These are phyloP conservation scores for Achatina immaculata DNA, from an alignment of 1,140 invertebrate genomes.

Conservation along the genomic window DNA sequence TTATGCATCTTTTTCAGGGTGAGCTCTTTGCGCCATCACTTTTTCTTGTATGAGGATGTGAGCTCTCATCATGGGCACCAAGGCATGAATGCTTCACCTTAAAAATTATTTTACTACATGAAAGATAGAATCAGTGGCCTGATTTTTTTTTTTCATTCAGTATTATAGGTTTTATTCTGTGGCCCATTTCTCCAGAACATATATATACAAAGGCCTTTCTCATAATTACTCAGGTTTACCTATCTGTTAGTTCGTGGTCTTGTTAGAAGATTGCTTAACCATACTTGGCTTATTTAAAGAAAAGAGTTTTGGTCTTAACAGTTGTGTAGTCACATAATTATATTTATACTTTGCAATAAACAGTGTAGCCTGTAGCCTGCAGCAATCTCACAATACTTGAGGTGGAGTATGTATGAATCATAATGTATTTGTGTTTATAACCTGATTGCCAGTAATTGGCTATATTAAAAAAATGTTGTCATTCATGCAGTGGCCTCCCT, in stretches of 20 bases:
- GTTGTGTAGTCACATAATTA: background rate
- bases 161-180: background rate
- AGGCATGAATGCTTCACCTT: conserved; percentile 36
- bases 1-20: conserved; percentile 40
- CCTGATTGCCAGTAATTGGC: too few relatives aligned
- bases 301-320: background rate
- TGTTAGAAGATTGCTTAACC: background rate
- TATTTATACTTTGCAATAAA: too few relatives aligned
- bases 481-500: background rate
- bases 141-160: background rate
- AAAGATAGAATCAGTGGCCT: background rate
- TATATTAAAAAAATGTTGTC: background rate
- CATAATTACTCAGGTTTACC: too few relatives aligned
- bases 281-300: background rate
- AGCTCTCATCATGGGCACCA: conserved; percentile 25
- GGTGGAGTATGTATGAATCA: background rate
- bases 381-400: background rate
- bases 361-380: background rate
- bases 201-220: background rate
- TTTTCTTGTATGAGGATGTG: conserved; percentile 35
- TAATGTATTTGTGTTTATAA: too few relatives aligned
- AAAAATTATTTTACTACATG: background rate
- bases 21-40: conserved; percentile 30
- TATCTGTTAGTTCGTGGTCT: background rate
- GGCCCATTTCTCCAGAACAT: background rate